Evolutionary conservation across 2,797 vertebrate species (phyloP).

Genomic region (Crypturellus tataupa): DNA sequence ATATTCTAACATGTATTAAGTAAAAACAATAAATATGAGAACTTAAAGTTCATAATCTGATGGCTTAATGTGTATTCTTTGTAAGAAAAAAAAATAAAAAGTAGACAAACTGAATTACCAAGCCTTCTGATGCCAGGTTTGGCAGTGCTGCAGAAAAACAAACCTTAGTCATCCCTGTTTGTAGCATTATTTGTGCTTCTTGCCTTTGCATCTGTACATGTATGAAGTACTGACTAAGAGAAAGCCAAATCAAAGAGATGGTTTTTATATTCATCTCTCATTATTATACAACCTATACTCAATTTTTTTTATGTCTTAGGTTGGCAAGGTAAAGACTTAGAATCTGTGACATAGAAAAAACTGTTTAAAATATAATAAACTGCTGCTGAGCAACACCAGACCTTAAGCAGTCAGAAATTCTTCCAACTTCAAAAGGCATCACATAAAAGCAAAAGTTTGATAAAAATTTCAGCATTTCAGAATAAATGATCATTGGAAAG

Average conservation of each 20-base stretch:
- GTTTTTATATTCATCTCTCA: not conserved
- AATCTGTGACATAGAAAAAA: not conserved
- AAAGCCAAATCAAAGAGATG: not conserved
- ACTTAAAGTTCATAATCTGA: not conserved
- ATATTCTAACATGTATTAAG: not conserved
- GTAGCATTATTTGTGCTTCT: not conserved
- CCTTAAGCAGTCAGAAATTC: not conserved
- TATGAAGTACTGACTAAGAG: not conserved
- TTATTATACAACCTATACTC: not conserved
- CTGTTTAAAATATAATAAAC: not conserved
- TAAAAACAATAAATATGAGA: not conserved
- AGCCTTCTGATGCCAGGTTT: not conserved
- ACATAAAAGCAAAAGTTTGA: not conserved
- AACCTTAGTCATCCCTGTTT: not conserved
- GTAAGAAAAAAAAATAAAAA: not conserved
- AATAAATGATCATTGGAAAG: not conserved
- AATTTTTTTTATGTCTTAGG: not conserved
- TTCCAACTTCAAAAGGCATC: slow-evolving; percentile 1
- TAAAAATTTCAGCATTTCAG: slow-evolving; percentile 17
- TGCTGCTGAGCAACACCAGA: not conserved
- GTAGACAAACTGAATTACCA: not conserved
- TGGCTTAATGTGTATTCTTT: not conserved
- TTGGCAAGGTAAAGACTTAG: not conserved
- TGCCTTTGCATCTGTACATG: not conserved
- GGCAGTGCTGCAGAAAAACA: not conserved